These are phyloP conservation scores for Centrocercus urophasianus DNA, from an alignment of 2,113 vertebrate species.

Conservation along the genomic window DNA sequence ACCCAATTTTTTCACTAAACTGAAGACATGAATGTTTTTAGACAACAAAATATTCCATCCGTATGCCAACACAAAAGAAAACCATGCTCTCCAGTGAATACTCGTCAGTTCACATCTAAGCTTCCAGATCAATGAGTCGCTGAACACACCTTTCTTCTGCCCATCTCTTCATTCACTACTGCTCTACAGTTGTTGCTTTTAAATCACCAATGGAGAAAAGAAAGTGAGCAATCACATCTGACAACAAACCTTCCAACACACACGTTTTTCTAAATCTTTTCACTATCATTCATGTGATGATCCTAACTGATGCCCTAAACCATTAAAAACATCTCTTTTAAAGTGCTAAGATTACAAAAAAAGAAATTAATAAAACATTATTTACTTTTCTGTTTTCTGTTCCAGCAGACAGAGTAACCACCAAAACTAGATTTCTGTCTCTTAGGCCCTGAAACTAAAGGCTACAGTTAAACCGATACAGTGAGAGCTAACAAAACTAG, in stretches of 20 bases:
- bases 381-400: conserved; percentile 80
- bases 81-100: neutral
- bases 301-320: neutral
- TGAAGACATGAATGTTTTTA: neutral
- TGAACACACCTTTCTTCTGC: neutral
- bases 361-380: conserved; percentile 28
- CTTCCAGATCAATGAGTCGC: neutral
- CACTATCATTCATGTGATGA: neutral
- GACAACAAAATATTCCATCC: neutral
- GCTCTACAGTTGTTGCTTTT: neutral
- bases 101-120: neutral
- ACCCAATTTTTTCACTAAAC: neutral
- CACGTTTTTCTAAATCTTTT: neutral
- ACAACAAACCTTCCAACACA: neutral
- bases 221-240: neutral
- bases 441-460: conserved; percentile 78
- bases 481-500: conserved; percentile 72
- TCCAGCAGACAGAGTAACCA: conserved; percentile 81
- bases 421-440: conserved; percentile 78
- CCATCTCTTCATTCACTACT: neutral
- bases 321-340: neutral
- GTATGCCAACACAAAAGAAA: neutral
- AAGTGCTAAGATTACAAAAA: neutral
- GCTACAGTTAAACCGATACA: conserved; percentile 75
- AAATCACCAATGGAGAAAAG: neutral